Conservation (phyloP, 2,797 vertebrate genomes). For the Coregonus sp. region DNA sequence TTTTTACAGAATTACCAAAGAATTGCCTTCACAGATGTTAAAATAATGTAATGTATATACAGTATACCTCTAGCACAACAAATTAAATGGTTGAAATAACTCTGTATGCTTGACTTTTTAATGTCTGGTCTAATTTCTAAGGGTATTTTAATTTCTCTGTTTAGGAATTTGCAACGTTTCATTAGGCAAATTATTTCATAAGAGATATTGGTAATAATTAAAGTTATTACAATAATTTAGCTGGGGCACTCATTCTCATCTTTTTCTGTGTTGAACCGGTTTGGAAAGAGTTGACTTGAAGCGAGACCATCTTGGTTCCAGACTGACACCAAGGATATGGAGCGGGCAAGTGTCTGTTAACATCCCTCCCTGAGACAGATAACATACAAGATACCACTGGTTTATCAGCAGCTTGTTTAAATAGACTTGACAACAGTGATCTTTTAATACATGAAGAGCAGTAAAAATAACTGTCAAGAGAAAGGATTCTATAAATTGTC, state of each 20-base stretch:
- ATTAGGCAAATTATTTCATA: background rate
- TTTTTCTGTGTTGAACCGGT: background rate
- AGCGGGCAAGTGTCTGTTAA: background rate
- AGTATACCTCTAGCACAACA: background rate
- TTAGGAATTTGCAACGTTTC: background rate
- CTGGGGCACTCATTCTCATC: background rate
- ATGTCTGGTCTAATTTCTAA: background rate
- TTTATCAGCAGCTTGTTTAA: constrained; percentile 5
- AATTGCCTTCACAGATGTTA: background rate
- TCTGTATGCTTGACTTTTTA: background rate
- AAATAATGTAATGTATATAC: background rate
- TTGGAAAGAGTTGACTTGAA: background rate
- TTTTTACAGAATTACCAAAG: background rate
- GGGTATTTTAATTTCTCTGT: background rate
- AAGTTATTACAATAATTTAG: background rate
- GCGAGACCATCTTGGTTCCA: background rate
- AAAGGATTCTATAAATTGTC: no score
- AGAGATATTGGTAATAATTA: background rate
- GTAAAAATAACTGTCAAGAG: no score
- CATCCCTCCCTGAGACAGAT: background rate
- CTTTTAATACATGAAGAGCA: background rate
- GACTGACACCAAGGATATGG: background rate
- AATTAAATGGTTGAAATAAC: constrained; percentile 4
- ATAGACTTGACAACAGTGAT: background rate
- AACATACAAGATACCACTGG: background rate